Percentiles rank a stretch among this genome's conserved stretches.
These are phyloP conservation scores for Brachyrhaphis roseni DNA, from an alignment of 2,797 vertebrate genomes.

Conservation along the genomic window DNA sequence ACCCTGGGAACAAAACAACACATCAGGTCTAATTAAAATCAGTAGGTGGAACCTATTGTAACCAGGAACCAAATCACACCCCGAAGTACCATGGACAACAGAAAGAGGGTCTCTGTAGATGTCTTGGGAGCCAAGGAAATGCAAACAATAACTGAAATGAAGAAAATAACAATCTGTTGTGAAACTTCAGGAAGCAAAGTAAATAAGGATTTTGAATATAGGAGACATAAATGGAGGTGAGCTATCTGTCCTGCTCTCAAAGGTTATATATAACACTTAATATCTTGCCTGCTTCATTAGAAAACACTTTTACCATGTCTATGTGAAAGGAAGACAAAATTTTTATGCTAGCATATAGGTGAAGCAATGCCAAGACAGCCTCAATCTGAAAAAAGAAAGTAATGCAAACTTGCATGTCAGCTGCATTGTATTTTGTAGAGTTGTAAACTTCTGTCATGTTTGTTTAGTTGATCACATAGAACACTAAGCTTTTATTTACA, in stretches of 20 bases:
- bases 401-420: background rate
- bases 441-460: background rate
- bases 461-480: background rate
- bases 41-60: conserved; percentile 74
- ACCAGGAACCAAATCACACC: conserved; percentile 64
- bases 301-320: background rate
- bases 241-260: background rate
- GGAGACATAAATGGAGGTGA: background rate
- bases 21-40: conserved; percentile 78
- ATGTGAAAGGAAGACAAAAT: background rate
- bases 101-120: conserved; percentile 61
- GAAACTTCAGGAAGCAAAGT: conserved; percentile 13
- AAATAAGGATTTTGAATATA: conserved; percentile 32
- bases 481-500: background rate
- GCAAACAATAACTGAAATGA: conserved; percentile 35
- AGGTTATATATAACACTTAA: background rate
- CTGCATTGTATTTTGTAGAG: background rate
- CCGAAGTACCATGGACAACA: conserved; percentile 40
- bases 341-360: background rate
- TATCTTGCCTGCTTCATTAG: background rate
- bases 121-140: conserved; percentile 48
- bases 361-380: background rate
- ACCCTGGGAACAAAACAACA: conserved; percentile 70
- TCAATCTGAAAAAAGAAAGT: background rate
- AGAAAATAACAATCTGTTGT: conserved; percentile 25